Conservation (phyloP, 2,113 vertebrate species). For the Taxidea taxus region DNA sequence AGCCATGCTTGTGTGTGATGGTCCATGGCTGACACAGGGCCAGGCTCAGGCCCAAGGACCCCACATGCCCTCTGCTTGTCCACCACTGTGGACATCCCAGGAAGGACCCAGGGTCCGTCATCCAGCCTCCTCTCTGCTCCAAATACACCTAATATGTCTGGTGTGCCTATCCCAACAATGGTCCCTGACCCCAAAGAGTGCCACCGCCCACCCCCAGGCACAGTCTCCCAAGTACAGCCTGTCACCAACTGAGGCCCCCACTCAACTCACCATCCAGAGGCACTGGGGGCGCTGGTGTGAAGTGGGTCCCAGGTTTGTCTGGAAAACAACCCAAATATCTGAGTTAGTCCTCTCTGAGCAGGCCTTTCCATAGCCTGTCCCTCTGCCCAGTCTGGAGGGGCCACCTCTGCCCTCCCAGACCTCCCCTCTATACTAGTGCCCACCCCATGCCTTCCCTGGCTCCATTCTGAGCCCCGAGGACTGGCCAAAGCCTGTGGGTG, state of each 20-base stretch:
- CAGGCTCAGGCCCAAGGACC: not conserved
- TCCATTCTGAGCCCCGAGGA: not conserved
- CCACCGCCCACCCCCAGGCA: not conserved
- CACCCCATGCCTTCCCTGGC: not conserved
- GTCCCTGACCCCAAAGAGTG: not conserved
- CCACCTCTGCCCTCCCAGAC: not conserved
- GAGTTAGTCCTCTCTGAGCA: not conserved
- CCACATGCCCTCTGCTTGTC: rapidly evolving
- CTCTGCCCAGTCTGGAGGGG: not conserved
- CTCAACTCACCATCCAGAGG: constrained; percentile 93
- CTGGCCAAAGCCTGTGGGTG: not conserved
- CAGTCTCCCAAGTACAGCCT: not conserved
- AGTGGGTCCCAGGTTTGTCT: constrained; percentile 95
- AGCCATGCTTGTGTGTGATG: too few relatives aligned
- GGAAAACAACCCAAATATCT: constrained; percentile 71
- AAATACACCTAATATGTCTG: not conserved
- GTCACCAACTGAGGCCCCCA: not conserved
- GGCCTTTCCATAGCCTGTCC: not conserved
- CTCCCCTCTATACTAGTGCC: not conserved
- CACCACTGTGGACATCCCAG: not conserved
- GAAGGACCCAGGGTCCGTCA: not conserved
- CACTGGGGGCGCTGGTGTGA: constrained; percentile 83
- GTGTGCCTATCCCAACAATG: not conserved
- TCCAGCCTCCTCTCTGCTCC: not conserved
- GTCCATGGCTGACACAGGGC: not conserved